A percentile compares a stretch with the other conserved stretches of the same genome.
Evolutionary conservation across 2,888 invertebrate species (phyloP).

Genomic region (Sycophila texana): DNA sequence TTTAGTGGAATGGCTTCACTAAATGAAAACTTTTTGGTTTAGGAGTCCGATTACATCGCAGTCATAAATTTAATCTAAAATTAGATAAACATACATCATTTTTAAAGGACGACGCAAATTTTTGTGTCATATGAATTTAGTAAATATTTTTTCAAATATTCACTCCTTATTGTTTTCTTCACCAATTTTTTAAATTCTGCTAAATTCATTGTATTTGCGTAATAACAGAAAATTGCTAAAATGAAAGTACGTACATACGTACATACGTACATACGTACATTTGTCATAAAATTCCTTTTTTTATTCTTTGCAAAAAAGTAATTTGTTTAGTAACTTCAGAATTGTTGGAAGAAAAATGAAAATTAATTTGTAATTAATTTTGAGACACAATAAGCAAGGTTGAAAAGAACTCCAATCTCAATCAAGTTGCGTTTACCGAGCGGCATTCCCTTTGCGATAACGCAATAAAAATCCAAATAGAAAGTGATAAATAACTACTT

Average conservation of each 20-base stretch:
- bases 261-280: too few relatives aligned
- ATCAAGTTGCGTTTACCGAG: too few relatives aligned
- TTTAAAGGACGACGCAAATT: conserved; percentile 40
- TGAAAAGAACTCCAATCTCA: too few relatives aligned
- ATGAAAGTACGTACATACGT: too few relatives aligned
- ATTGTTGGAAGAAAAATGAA: too few relatives aligned
- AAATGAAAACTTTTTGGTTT: conserved; percentile 42
- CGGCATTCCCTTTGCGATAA: too few relatives aligned
- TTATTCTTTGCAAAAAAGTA: too few relatives aligned
- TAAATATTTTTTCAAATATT: conserved; percentile 33
- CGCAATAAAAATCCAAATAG: not conserved
- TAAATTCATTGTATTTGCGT: not conserved
- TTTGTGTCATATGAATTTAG: conserved; percentile 37
- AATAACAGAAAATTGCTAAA: too few relatives aligned
- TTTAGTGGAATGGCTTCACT: conserved; percentile 23
- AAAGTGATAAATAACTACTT: conserved; percentile 17
- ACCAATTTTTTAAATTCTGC: not conserved
- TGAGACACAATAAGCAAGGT: too few relatives aligned
- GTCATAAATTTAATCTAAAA: conserved; percentile 43
- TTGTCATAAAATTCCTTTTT: too few relatives aligned
- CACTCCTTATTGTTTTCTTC: not conserved
- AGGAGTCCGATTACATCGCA: conserved; percentile 32
- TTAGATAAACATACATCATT: conserved; percentile 37
- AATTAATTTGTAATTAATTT: too few relatives aligned
- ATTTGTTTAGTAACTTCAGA: too few relatives aligned